Percentiles rank a stretch among this genome's conserved stretches.
These are phyloP conservation scores for Zeugodacus cucurbitae DNA, from an alignment of 1,140 invertebrate species.

Conservation along the genomic window DNA sequence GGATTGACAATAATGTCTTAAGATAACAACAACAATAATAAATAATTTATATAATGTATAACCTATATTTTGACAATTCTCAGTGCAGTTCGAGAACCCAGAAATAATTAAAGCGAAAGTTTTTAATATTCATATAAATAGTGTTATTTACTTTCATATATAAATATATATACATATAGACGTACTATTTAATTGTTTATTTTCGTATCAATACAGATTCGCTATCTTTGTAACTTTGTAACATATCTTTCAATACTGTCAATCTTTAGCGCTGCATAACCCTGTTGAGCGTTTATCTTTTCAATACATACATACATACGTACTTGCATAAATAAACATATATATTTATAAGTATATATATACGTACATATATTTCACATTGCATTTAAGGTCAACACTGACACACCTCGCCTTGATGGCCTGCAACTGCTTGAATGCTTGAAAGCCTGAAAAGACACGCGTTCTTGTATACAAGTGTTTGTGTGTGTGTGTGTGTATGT, in stretches of 20 bases:
- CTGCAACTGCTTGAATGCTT: conserved; percentile 15
- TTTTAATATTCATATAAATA: too few relatives aligned
- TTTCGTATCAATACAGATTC: background rate
- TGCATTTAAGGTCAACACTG: conserved; percentile 16
- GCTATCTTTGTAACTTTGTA: background rate
- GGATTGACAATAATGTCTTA: too few relatives aligned
- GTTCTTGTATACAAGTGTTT: background rate
- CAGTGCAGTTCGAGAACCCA: too few relatives aligned
- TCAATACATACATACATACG: background rate
- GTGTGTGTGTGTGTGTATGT: background rate
- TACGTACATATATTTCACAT: background rate
- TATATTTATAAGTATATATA: background rate
- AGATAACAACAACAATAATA: too few relatives aligned
- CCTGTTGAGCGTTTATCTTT: conserved; percentile 13
- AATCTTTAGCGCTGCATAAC: background rate
- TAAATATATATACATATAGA: background rate
- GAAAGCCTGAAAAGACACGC: background rate
- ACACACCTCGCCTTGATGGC: conserved; percentile 30
- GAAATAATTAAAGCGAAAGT: too few relatives aligned
- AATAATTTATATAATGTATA: too few relatives aligned
- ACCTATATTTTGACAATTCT: too few relatives aligned
- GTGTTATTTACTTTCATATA: background rate
- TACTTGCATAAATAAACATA: background rate
- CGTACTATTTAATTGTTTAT: background rate
- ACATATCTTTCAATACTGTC: background rate